A percentile compares a stretch with the other conserved stretches of the same genome.
Conservation (phyloP, 2,113 vertebrate genomes). For the Seriola dumerili region DNA sequence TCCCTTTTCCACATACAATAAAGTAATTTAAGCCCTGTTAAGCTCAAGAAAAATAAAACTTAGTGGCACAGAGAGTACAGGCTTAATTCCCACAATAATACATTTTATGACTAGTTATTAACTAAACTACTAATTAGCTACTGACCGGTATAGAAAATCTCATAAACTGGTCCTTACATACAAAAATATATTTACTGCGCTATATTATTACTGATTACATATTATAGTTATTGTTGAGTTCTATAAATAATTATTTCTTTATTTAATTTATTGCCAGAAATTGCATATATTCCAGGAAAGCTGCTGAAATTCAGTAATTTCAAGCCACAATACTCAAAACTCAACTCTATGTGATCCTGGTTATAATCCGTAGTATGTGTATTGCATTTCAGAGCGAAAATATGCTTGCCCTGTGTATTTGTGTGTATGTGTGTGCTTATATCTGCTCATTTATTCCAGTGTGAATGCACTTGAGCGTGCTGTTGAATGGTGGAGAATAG, state of each 20-base stretch:
- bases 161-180: too few species aligned
- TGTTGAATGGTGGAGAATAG: conserved; percentile 78
- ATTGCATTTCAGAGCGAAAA: conserved; percentile 39
- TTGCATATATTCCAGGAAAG: background rate
- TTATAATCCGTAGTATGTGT: background rate
- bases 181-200: background rate
- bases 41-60: background rate
- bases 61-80: background rate
- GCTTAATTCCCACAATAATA: background rate
- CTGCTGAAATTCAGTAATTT: background rate
- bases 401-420: conserved; percentile 21
- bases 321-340: background rate
- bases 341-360: background rate
- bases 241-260: background rate
- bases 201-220: background rate
- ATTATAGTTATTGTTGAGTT: background rate
- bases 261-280: background rate
- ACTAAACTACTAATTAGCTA: too few species aligned
- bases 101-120: background rate
- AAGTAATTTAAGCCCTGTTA: background rate
- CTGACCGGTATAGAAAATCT: background rate
- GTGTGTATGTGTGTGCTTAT: conserved; percentile 25
- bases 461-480: conserved; percentile 71
- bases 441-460: conserved; percentile 61
- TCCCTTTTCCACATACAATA: background rate